Conservation (phyloP, 1,140 invertebrate genomes). For the Schlechtendalia chinensis region DNA sequence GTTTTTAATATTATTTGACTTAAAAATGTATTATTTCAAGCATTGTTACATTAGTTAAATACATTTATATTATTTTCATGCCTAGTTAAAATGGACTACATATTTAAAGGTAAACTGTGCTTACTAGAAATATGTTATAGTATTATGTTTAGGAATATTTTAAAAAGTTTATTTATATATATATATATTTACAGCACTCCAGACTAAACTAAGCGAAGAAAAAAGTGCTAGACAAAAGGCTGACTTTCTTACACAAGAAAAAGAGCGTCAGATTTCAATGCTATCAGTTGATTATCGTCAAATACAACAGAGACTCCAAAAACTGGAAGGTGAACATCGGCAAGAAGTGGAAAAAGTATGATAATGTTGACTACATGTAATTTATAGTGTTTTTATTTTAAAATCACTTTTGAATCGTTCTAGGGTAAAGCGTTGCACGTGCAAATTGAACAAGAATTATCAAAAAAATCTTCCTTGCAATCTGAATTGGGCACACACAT, state of each 20-base stretch:
- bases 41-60: neutral
- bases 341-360: conserved; percentile 82
- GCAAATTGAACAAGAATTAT: conserved; percentile 86
- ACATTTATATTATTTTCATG: conserved; percentile 43
- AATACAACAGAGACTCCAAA: conserved; percentile 84
- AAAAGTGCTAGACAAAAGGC: conserved; percentile 78
- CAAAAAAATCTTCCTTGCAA: conserved; percentile 71
- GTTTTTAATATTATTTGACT: no score
- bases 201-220: conserved; percentile 87
- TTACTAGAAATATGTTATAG: neutral
- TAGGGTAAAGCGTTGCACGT: conserved; percentile 72
- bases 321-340: conserved; percentile 82
- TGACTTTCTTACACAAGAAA: conserved; percentile 81
- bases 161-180: neutral
- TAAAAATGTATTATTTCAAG: neutral
- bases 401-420: conserved; percentile 40
- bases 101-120: conserved; percentile 58
- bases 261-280: conserved; percentile 91
- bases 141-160: neutral
- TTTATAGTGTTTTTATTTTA: neutral
- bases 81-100: conserved; percentile 56
- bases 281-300: conserved; percentile 89
- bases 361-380: neutral
- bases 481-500: conserved; percentile 70
- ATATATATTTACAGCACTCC: conserved; percentile 67